phyloP scores from a whole-genome alignment of 2,888 invertebrate species.

The Zele albiditarsus region DNA sequence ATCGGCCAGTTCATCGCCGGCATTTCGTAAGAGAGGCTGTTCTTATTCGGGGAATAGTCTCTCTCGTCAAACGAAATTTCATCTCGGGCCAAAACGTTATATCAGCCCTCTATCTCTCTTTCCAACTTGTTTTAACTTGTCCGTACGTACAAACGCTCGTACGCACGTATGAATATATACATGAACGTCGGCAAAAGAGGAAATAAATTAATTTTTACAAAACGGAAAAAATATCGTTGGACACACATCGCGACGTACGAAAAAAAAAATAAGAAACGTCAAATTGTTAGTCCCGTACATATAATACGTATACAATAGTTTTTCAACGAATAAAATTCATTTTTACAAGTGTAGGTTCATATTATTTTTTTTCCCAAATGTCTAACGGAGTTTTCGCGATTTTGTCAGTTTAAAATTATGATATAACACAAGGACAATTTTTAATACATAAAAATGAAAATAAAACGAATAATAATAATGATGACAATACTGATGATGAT shows the following conservation, averaged over 20 bases:
- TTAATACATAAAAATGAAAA: too few species aligned
- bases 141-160: background rate
- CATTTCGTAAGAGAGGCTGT: conserved; percentile 64
- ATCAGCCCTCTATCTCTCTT: background rate
- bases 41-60: conserved; percentile 33
- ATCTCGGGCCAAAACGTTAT: too few species aligned
- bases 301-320: too few species aligned
- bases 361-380: background rate
- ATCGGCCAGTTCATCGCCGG: conserved; percentile 72
- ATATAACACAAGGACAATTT: background rate
- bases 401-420: background rate
- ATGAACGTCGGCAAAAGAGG: too few species aligned
- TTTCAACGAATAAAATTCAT: too few species aligned
- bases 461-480: too few species aligned
- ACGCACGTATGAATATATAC: too few species aligned
- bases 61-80: background rate
- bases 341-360: background rate
- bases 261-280: too few species aligned
- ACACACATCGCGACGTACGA: too few species aligned
- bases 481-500: background rate
- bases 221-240: too few species aligned
- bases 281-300: too few species aligned
- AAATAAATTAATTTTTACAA: too few species aligned
- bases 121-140: conserved; percentile 4
- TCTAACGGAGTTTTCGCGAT: conserved; percentile 14